phyloP scores from a whole-genome alignment of 2,113 vertebrate species.

The Colaptes auratus region DNA sequence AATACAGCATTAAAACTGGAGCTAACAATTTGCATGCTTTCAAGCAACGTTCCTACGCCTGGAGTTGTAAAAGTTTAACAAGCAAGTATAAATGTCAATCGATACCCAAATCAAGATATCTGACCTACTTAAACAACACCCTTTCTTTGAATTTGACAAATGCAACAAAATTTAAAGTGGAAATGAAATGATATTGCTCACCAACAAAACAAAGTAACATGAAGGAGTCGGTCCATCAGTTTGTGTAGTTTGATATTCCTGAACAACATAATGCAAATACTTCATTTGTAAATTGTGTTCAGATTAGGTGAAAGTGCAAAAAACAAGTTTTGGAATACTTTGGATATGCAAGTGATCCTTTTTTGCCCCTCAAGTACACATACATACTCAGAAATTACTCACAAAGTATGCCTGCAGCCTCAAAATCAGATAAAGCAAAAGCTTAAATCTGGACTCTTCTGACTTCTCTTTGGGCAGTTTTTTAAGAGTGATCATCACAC shows the following conservation, averaged over 20 bases:
- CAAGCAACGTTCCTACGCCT: not conserved
- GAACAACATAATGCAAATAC: not conserved
- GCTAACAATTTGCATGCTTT: conserved; percentile 45
- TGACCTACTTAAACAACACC: not conserved
- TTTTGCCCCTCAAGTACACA: fast-evolving
- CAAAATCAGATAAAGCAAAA: not conserved
- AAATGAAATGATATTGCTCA: not conserved
- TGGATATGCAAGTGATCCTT: not conserved
- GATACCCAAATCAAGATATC: not conserved
- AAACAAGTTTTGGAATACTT: not conserved
- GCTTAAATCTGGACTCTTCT: not conserved
- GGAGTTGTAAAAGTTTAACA: conserved; percentile 22
- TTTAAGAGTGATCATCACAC: not conserved
- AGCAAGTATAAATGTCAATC: conserved; percentile 29
- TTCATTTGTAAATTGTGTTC: not conserved
- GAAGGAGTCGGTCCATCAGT: not conserved
- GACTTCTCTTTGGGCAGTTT: not conserved
- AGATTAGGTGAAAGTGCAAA: not conserved
- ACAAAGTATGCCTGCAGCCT: not conserved
- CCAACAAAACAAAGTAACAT: not conserved
- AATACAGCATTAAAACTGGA: not conserved
- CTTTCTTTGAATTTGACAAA: conserved; percentile 36
- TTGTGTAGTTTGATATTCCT: not conserved
- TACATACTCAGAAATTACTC: not conserved
- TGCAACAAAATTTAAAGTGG: not conserved